phyloP scores from a whole-genome alignment of 2,113 vertebrate genomes.

The Mormoops blainvillei region DNA sequence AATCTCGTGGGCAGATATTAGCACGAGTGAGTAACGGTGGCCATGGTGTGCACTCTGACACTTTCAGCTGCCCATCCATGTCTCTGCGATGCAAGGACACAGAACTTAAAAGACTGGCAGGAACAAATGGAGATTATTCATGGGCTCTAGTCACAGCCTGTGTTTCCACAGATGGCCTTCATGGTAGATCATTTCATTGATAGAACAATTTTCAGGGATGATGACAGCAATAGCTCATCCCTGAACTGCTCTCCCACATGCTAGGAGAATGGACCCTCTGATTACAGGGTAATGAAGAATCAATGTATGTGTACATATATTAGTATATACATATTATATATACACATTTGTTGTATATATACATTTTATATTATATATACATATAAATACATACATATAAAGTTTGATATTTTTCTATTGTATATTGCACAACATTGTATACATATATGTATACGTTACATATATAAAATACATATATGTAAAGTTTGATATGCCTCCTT shows the following conservation, averaged over 20 bases:
- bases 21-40: background rate
- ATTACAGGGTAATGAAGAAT: background rate
- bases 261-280: background rate
- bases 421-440: background rate
- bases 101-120: conserved; percentile 22
- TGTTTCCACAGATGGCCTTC: conserved; percentile 47
- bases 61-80: conserved; percentile 6
- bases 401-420: background rate
- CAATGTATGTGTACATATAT: background rate
- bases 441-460: background rate
- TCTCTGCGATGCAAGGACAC: background rate
- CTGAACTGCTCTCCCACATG: background rate
- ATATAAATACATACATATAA: background rate
- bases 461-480: background rate
- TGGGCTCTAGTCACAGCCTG: background rate
- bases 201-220: conserved; percentile 9
- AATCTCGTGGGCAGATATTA: background rate
- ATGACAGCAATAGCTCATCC: background rate
- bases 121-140: conserved; percentile 57
- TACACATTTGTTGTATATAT: background rate
- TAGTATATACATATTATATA: background rate
- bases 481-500: background rate
- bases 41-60: background rate
- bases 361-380: background rate
- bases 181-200: conserved; percentile 32